Conservation (phyloP, 2,113 vertebrate species). For the Typhlomys cinereus region DNA sequence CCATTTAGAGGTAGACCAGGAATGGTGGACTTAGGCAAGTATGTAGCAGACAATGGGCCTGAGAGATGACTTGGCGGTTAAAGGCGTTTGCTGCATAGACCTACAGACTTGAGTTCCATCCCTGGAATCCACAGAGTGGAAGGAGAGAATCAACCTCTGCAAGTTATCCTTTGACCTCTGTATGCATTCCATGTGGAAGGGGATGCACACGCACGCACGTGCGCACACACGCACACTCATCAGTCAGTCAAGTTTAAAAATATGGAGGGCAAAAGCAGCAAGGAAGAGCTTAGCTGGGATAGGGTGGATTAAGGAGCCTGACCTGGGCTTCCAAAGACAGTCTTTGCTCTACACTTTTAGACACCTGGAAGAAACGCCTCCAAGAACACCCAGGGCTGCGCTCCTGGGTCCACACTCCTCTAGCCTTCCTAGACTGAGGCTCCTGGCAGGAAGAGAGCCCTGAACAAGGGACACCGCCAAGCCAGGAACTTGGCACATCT, state of each 20-base stretch:
- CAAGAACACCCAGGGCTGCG: neutral
- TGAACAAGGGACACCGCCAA: neutral
- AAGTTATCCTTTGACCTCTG: neutral
- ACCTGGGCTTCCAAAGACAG: neutral
- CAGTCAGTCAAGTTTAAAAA: too few species aligned
- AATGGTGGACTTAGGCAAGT: neutral
- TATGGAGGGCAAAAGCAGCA: accelerated
- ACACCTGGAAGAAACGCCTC: neutral
- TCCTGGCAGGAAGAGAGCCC: neutral
- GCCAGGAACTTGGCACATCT: neutral
- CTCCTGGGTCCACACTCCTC: neutral
- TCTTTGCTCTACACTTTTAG: neutral
- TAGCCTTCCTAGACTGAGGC: neutral
- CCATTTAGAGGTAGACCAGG: neutral
- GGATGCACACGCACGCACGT: too few species aligned
- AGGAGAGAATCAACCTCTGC: neutral
- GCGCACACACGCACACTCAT: too few species aligned
- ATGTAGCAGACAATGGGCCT: neutral
- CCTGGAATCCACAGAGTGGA: too few species aligned
- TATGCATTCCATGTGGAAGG: too few species aligned
- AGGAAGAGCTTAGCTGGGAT: neutral
- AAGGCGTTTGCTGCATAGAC: too few species aligned
- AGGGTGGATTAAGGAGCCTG: neutral
- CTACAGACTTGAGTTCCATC: neutral
- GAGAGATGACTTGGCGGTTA: neutral